Evolutionary conservation across 2,888 invertebrate genomes (phyloP), one percentile per base, ranked within the genome.

Genomic region (Perithous albicinctus): DNA sequence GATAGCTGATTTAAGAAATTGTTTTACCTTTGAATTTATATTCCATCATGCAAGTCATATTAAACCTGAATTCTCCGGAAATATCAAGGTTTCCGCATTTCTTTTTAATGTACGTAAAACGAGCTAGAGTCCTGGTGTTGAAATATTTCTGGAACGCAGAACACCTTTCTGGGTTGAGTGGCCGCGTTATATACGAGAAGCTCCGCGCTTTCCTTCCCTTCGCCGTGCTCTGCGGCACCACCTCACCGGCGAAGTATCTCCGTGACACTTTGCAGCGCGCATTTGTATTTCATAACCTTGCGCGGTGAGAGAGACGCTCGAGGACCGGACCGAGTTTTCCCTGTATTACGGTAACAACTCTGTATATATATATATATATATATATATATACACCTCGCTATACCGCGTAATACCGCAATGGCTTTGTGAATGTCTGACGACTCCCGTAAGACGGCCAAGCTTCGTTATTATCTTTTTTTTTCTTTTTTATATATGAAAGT

Each of bases 271-370:
- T 61, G 46, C 72, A 23, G 59, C 41, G 64, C 20, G 54, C 76
- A 72, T 80, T 80, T 66, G 66, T 73, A 67, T 80, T 80, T 73
- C 72, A 77, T 77, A 72, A 77, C 72, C 76, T 67, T 41, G 67
- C 67, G 59, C 12, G 46, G 5, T n/a, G 38, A 20, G 51, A 51
- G 23, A 10, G 8, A 8, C 20, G 48, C 20, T 51, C 35, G 59
- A 59, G 59, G 32, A 59, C 35, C 59, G 15, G 7, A 1, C 5
- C 59, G 18, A 18, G 32, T 15, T 59, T 59, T 0, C 35, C 59
- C 59, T 38, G 69, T 41, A 67, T 8, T 56, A 41, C 43, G 32
- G 48, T 70, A 51, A 38, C 69, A 38, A 26, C 41, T 26, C 51
- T 70, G 63, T 67, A 51, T 46, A 32, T 73, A n/a, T n/a, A n/a